Base-by-base conservation (phyloP, 2,888 invertebrate genomes). In the Tachina fera region DNA sequence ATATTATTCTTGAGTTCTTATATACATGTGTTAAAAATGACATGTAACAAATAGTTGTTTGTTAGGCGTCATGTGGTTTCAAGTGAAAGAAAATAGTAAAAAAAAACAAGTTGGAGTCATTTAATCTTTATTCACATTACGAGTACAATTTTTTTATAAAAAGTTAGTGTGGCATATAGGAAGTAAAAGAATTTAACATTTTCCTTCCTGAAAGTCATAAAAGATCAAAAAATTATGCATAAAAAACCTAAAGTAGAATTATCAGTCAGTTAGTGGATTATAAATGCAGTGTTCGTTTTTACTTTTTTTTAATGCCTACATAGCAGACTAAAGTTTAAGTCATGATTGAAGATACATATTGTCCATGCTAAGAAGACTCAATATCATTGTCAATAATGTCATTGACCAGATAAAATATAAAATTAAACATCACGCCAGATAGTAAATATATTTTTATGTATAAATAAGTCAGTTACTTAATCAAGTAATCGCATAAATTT, bases 21-120 rank as follows among this genome's bases (percentile, higher is more conserved):
- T 83, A 76, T 71, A 60, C 65, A 79, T 86, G 82, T 83, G 83
- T 83, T 86, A 80, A 80, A 79, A 72, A 83, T 86, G 86, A 86
- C 86, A 80, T 86, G 79, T 80, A 86, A 86, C 83, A 86, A 86
- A 86, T 86, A 77, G 86, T 83, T 86, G 83, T 86, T 79, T 86
- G 83, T 86, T 68, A 83, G 86, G 76, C 83, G 82, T 86, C 86
- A 86, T 86, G 86, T 76, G 83, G 86, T 83, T 83, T 80, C 47
- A 72, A 76, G 67, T 86, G 78, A 86, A 83, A 71, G 75, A 86
- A 86, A 83, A 80, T 68, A 47, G 53, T 70, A 56, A 61, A 77
- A 56, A 61, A 77, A 77, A 83, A 83, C 72, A 72, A 76, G 76
- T 83, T 83, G n/a, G 11, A 70, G 71, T 71, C 58, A 65, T 71